These are phyloP conservation scores for Merodon equestris DNA, from an alignment of 2,888 invertebrate genomes.

Conservation along the genomic window DNA sequence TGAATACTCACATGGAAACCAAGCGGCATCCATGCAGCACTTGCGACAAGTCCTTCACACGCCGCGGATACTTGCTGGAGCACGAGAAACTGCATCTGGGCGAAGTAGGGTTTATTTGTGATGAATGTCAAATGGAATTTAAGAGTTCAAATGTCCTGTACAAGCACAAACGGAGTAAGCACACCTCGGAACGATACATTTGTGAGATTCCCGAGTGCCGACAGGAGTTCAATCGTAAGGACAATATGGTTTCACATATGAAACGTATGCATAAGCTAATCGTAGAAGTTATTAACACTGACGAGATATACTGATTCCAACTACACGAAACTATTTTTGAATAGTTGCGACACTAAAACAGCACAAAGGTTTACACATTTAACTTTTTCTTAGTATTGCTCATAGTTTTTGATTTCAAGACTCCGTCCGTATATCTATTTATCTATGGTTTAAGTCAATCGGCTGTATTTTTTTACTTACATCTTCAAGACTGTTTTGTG, in stretches of 20 bases:
- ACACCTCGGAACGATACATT: slow-evolving; percentile 39
- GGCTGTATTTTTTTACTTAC: no score
- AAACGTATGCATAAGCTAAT: slow-evolving; percentile 41
- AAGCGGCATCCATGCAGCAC: slow-evolving; percentile 34
- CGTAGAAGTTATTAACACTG: slow-evolving; percentile 5
- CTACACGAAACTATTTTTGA: slow-evolving; percentile 10
- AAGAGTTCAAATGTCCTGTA: slow-evolving; percentile 46
- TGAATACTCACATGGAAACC: slow-evolving; percentile 33
- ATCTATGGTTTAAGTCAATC: no score
- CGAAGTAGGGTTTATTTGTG: slow-evolving; percentile 31
- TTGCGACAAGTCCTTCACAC: slow-evolving; percentile 54
- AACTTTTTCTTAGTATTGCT: no score
- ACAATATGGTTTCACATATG: slow-evolving; percentile 60
- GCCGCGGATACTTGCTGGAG: slow-evolving; percentile 38
- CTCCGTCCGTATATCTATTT: no score
- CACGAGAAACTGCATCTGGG: slow-evolving; percentile 51
- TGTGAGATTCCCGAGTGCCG: slow-evolving; percentile 47
- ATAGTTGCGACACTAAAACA: no score
- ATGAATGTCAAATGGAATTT: slow-evolving; percentile 42
- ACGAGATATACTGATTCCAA: no score
- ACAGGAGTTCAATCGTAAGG: slow-evolving; percentile 52
- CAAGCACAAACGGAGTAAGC: slow-evolving; percentile 59
- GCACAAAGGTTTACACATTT: no score
- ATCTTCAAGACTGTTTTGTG: no score
- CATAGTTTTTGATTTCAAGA: no score